phyloP scores from a whole-genome alignment of 2,113 vertebrate species.

The Saimiri boliviensis region DNA sequence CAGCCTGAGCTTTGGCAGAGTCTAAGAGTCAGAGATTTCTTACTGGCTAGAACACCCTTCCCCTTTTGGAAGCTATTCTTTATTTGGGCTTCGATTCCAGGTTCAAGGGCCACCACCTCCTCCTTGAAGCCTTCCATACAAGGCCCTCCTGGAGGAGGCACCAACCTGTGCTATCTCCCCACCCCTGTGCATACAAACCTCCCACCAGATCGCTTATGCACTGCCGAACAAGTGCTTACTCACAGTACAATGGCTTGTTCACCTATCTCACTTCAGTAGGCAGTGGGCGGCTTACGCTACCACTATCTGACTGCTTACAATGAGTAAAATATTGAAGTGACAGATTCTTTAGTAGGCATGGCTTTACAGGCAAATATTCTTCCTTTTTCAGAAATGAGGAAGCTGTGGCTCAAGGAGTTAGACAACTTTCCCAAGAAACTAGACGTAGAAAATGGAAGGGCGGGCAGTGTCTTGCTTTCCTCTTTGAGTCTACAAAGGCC shows the following conservation, averaged over 20 bases:
- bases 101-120: background rate
- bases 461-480: background rate
- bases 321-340: background rate
- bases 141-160: background rate
- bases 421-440: background rate
- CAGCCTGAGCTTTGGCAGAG: background rate
- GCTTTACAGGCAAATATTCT: background rate
- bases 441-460: background rate
- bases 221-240: background rate
- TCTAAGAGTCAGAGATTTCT: background rate
- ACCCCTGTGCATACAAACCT: background rate
- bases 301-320: background rate
- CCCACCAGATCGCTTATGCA: background rate
- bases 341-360: background rate
- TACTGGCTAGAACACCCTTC: background rate
- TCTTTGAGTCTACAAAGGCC: background rate
- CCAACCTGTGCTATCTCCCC: background rate
- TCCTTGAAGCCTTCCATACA: background rate
- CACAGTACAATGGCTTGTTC: background rate
- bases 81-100: background rate
- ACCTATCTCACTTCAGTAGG: background rate
- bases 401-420: background rate
- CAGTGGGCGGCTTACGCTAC: background rate
- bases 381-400: slow-evolving; percentile 44
- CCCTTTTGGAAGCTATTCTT: background rate